Evolutionary conservation across 2,888 invertebrate species (phyloP).

Genomic region (Scaptomyza parva): DNA sequence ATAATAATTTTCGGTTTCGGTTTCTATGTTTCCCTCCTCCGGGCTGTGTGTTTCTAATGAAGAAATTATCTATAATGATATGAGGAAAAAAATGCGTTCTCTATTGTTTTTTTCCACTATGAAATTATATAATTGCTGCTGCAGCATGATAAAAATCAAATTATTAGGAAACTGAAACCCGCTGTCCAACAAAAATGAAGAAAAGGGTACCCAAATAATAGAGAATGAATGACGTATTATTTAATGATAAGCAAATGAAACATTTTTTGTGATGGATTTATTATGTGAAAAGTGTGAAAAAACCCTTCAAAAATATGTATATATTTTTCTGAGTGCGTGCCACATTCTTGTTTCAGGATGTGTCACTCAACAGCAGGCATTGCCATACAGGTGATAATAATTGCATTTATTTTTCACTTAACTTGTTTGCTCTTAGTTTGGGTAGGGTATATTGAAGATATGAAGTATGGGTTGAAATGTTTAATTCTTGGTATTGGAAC

Average conservation of each 20-base stretch:
- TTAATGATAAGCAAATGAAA: slow-evolving; percentile 73
- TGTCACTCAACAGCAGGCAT: slow-evolving; percentile 65
- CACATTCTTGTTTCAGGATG: slow-evolving; percentile 38
- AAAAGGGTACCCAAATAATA: slow-evolving; percentile 59
- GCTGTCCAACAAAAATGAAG: slow-evolving; percentile 1
- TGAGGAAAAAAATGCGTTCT: slow-evolving; percentile 49
- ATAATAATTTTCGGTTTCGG: slow-evolving; percentile 35
- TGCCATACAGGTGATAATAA: slow-evolving; percentile 42
- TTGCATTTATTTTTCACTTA: slow-evolving; percentile 6
- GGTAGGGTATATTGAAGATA: not conserved
- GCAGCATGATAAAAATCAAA: slow-evolving; percentile 70
- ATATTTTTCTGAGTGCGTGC: slow-evolving; percentile 14
- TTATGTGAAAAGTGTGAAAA: slow-evolving; percentile 59
- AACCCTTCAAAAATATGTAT: slow-evolving; percentile 5
- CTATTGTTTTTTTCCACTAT: slow-evolving; percentile 17
- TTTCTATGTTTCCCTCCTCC: slow-evolving; percentile 11
- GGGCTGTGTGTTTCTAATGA: slow-evolving; percentile 63
- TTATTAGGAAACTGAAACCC: slow-evolving; percentile 76
- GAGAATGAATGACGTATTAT: slow-evolving; percentile 69
- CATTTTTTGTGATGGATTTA: slow-evolving; percentile 73
- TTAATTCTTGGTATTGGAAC: no score
- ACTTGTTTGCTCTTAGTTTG: not conserved
- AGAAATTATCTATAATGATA: slow-evolving; percentile 79
- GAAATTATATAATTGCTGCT: slow-evolving; percentile 75
- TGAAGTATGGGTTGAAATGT: not conserved